Base-by-base conservation (phyloP, 2,797 vertebrate species). In the Siniperca obscura region DNA sequence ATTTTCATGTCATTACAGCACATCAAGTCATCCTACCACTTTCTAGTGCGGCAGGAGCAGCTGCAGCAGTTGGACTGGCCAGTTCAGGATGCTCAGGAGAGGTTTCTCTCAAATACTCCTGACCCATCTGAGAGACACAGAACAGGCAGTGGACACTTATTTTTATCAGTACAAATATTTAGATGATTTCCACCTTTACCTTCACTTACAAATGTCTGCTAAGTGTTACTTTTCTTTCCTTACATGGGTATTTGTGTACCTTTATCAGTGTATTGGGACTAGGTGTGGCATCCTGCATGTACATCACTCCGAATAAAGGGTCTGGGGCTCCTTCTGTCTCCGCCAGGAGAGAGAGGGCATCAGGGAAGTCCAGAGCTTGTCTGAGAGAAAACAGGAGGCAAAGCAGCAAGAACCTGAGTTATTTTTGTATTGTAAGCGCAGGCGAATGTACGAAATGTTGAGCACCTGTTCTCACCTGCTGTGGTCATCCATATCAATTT, bases 291-390 rank as follows among this genome's bases (percentile, higher is more conserved):
- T 94, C 91, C 2, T 74, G 85, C 78, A 93, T 84, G 36, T 87
- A 70, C 95, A 98, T 96, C 74, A 90, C 57, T 36, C 97, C 97
- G 71, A 98, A 98, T 44, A 97, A 94, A 1, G 97, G 97, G 73
- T 97, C 95, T 0, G 81, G 91, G 3, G 96, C 96, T 62, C 94
- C 91, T 76, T 97, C 96, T 2, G 95, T 70, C 65, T 93, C 89
- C 52, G 95, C 92, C 95, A 97, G 92, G 21, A 95, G 75, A 25
- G 82, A 44, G 83, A 97, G 85, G 61, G 74, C 83, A 53, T 96
- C 94, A 1, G 95, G 95, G 27, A 96, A 68, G 30, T 93, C 88
- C 78, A 91, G 53, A 27, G 67, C 38, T 1, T 76, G 87, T 77
- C 96, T 96, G 75, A 30, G 44, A 75, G 57, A 74, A 22, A 68